phyloP scores from a whole-genome alignment of 1,140 invertebrate species.

The Drosophila watanabei region DNA sequence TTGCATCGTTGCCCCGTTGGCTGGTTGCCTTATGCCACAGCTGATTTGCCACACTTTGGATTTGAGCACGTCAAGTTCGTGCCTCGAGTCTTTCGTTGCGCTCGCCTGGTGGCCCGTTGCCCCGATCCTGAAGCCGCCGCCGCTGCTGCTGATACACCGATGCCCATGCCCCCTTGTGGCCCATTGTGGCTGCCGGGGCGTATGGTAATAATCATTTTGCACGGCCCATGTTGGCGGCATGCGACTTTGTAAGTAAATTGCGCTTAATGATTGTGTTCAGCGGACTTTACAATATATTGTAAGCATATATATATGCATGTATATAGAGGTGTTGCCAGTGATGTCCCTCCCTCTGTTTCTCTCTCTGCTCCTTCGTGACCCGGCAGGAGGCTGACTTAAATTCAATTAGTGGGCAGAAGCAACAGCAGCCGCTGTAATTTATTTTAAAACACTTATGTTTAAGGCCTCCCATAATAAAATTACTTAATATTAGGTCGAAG shows the following conservation, averaged over 20 bases:
- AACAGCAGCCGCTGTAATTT: slow-evolving; percentile 71
- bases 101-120: slow-evolving; percentile 75
- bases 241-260: slow-evolving; percentile 83
- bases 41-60: slow-evolving; percentile 79
- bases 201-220: slow-evolving; percentile 83
- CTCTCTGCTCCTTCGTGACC: slow-evolving; percentile 34
- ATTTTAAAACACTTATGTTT: slow-evolving; percentile 72
- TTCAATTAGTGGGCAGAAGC: slow-evolving; percentile 78
- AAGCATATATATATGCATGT: slow-evolving; percentile 1
- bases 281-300: slow-evolving; percentile 69
- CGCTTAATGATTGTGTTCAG: slow-evolving; percentile 84
- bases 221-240: slow-evolving; percentile 67
- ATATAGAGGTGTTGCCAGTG: slow-evolving; percentile 64
- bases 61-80: slow-evolving; percentile 84
- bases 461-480: slow-evolving; percentile 58
- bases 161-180: slow-evolving; percentile 21
- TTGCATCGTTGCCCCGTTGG: slow-evolving; percentile 12
- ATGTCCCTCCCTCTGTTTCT: slow-evolving; percentile 55
- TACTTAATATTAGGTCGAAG: slow-evolving; percentile 71
- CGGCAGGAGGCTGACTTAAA: slow-evolving; percentile 68
- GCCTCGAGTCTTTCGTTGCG: slow-evolving; percentile 79
- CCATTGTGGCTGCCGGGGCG: slow-evolving; percentile 43
- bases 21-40: slow-evolving; percentile 36
- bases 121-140: slow-evolving; percentile 24
- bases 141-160: slow-evolving; percentile 18